Percentiles rank a stretch among this genome's conserved stretches.
These are phyloP conservation scores for Onychostoma macrolepis DNA, from an alignment of 2,113 vertebrate species.

Conservation along the genomic window DNA sequence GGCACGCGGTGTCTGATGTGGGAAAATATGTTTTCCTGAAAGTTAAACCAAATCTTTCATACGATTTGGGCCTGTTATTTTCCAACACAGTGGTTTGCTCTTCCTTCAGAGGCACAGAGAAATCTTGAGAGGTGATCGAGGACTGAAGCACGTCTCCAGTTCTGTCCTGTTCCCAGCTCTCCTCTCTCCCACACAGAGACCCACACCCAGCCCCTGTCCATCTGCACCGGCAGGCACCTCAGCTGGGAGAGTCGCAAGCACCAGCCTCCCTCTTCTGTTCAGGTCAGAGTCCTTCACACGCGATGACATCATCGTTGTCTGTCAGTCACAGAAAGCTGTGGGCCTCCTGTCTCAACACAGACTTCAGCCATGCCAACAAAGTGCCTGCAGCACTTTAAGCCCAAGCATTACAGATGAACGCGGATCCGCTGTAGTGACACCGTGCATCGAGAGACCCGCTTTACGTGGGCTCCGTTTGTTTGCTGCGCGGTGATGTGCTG, in stretches of 20 bases:
- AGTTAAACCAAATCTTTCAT: not conserved
- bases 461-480: constrained; percentile 51
- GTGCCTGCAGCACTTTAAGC: constrained; percentile 25
- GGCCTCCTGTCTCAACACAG: constrained; percentile 50
- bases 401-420: not conserved
- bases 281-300: constrained; percentile 70
- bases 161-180: constrained; percentile 50
- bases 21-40: not conserved
- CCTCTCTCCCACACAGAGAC: constrained; percentile 57
- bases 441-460: constrained; percentile 15
- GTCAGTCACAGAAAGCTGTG: constrained; percentile 59
- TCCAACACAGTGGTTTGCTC: constrained; percentile 42
- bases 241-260: constrained; percentile 70
- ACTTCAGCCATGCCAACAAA: constrained; percentile 49
- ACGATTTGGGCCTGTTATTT: not conserved
- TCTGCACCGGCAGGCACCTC: constrained; percentile 67
- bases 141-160: constrained; percentile 55
- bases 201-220: constrained; percentile 61
- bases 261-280: constrained; percentile 69
- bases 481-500: constrained; percentile 44
- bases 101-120: constrained; percentile 48
- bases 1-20: not conserved
- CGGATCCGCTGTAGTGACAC: constrained; percentile 29
- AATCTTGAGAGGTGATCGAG: constrained; percentile 52
- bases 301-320: constrained; percentile 62